phyloP scores from a whole-genome alignment of 2,888 invertebrate species.

The Lycaena phlaeas region DNA sequence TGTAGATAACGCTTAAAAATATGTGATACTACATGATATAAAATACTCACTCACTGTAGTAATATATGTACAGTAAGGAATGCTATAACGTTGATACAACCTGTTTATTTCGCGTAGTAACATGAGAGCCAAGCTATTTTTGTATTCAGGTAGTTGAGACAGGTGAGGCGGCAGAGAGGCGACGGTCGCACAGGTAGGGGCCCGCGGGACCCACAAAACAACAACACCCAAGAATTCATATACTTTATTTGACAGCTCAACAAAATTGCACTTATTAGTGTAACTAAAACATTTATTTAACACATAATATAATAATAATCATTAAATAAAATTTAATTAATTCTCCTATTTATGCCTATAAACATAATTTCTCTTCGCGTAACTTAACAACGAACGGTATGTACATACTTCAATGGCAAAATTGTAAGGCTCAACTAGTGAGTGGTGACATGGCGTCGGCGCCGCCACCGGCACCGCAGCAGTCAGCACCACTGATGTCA shows the following conservation, averaged over 20 bases:
- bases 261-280: slow-evolving; percentile 52
- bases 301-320: slow-evolving; percentile 53
- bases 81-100: not conserved
- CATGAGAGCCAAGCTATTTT: slow-evolving; percentile 7
- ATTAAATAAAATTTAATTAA: slow-evolving; percentile 46
- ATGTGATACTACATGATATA: too few species aligned
- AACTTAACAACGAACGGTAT: slow-evolving; percentile 25
- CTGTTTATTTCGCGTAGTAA: slow-evolving; percentile 3
- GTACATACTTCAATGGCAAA: slow-evolving; percentile 28
- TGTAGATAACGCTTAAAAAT: too few species aligned
- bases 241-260: slow-evolving; percentile 53
- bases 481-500: slow-evolving; percentile 19
- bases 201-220: slow-evolving; percentile 7
- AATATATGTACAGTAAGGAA: too few species aligned
- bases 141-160: slow-evolving; percentile 2
- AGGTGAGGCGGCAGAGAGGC: not conserved
- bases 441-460: slow-evolving; percentile 16
- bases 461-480: slow-evolving; percentile 19
- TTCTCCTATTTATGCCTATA: slow-evolving; percentile 25
- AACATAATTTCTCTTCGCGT: slow-evolving; percentile 32
- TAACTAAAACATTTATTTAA: slow-evolving; percentile 44
- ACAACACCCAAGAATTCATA: slow-evolving; percentile 14
- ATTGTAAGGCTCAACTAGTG: slow-evolving; percentile 26
- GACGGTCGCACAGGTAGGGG: not conserved
- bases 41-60: too few species aligned